A percentile compares a stretch with the other conserved stretches of the same genome.
Conservation (phyloP, 2,888 invertebrate genomes). For the Euspilapteryx auroguttella region DNA sequence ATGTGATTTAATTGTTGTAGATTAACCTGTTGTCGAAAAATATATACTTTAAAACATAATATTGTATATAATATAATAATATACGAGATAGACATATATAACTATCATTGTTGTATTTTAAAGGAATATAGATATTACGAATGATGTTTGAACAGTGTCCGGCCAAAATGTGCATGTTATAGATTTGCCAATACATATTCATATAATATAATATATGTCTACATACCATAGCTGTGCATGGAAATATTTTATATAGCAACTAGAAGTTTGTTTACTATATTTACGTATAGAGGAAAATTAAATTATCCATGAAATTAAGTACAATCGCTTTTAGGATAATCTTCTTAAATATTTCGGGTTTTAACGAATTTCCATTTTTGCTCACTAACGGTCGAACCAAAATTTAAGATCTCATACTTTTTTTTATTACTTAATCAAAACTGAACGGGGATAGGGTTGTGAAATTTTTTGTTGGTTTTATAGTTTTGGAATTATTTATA, state of each 20-base stretch:
- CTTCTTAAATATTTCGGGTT: slow-evolving; percentile 18
- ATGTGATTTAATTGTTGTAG: slow-evolving; percentile 59
- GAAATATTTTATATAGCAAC: slow-evolving; percentile 24
- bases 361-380: slow-evolving; percentile 42
- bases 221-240: slow-evolving; percentile 24
- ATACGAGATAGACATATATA: slow-evolving; percentile 27
- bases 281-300: slow-evolving; percentile 1
- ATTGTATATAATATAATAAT: background rate
- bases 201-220: slow-evolving; percentile 25
- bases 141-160: slow-evolving; percentile 42
- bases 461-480: too few species aligned
- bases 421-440: slow-evolving; percentile 7
- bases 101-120: slow-evolving; percentile 51
- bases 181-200: slow-evolving; percentile 38
- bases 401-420: slow-evolving; percentile 51
- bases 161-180: slow-evolving; percentile 46
- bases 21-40: slow-evolving; percentile 34
- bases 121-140: slow-evolving; percentile 33
- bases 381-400: slow-evolving; percentile 52
- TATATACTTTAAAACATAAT: slow-evolving; percentile 10
- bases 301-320: slow-evolving; percentile 33
- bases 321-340: slow-evolving; percentile 37
- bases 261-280: slow-evolving; percentile 14
- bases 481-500: too few species aligned
- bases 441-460: too few species aligned